Evolutionary conservation across 2,797 vertebrate genomes (phyloP).

Genomic region (Arnoldichthys spilopterus): DNA sequence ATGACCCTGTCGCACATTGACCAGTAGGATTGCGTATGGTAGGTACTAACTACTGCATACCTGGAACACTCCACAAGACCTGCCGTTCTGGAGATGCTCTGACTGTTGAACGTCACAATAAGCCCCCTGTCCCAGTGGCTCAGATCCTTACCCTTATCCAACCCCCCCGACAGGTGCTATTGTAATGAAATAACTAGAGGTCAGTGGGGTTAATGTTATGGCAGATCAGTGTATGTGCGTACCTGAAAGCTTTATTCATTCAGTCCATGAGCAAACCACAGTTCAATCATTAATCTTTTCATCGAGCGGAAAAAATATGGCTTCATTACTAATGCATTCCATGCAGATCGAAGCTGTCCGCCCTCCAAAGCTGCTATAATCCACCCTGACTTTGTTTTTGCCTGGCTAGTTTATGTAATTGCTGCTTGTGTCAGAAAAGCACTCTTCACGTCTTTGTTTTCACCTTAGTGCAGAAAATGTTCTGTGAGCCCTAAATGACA

Average conservation of each 20-base stretch:
- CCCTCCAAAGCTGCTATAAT: neutral
- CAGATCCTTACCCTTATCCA: no score
- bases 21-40: no score
- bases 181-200: no score
- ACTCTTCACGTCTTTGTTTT: slow-evolving; percentile 16
- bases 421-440: slow-evolving; percentile 2
- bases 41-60: no score
- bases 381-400: neutral
- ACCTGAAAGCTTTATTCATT: slow-evolving; percentile 37
- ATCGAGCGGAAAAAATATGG: neutral
- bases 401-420: neutral
- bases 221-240: neutral
- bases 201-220: no score
- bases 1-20: no score
- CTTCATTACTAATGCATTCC: slow-evolving; percentile 3
- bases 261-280: slow-evolving; percentile 44
- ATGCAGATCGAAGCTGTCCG: neutral
- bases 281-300: slow-evolving; percentile 52
- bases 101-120: no score
- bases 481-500: neutral
- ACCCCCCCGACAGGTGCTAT: no score
- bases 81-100: no score
- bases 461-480: slow-evolving; percentile 4
- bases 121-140: no score
- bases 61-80: no score